Percentiles rank a stretch among this genome's conserved stretches.
These are phyloP conservation scores for Ormyrus thymus DNA, from an alignment of 2,888 invertebrate genomes.

Conservation along the genomic window DNA sequence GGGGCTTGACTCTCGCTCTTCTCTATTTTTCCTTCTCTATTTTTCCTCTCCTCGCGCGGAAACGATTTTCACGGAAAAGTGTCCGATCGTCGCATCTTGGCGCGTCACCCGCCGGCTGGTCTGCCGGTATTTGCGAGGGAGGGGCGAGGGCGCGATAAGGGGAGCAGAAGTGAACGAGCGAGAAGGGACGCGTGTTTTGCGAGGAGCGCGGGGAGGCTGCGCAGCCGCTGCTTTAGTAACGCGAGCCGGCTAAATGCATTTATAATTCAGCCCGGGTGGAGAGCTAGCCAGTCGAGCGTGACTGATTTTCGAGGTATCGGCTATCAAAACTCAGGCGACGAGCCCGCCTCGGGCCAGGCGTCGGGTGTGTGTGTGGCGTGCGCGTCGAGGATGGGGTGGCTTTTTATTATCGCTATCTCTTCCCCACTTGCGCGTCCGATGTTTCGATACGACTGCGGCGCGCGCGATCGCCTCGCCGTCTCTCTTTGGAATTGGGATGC, in stretches of 20 bases:
- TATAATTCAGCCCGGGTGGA: conserved; percentile 17
- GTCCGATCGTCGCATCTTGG: background rate
- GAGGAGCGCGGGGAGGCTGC: too few relatives aligned
- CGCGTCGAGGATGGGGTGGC: background rate
- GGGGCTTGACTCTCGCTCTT: background rate
- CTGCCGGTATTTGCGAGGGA: conserved; percentile 29
- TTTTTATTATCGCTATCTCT: conserved; percentile 25
- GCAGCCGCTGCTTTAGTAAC: background rate
- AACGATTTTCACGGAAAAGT: background rate
- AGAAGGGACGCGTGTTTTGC: background rate
- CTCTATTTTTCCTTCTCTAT: background rate
- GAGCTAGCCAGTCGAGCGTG: conserved; percentile 18
- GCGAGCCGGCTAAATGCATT: conserved; percentile 41
- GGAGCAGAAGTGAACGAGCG: background rate
- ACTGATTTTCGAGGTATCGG: conserved; percentile 27
- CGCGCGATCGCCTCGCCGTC: background rate
- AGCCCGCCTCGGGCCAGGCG: background rate
- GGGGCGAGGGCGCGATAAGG: background rate
- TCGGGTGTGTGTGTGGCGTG: background rate
- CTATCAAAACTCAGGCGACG: conserved; percentile 24
- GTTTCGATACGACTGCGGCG: conserved; percentile 4
- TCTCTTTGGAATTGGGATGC: background rate
- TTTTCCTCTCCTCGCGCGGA: background rate
- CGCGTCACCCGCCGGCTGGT: background rate
- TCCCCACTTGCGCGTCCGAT: conserved; percentile 2